Conservation (phyloP, 2,888 invertebrate species). For the Ectemnius continuus region DNA sequence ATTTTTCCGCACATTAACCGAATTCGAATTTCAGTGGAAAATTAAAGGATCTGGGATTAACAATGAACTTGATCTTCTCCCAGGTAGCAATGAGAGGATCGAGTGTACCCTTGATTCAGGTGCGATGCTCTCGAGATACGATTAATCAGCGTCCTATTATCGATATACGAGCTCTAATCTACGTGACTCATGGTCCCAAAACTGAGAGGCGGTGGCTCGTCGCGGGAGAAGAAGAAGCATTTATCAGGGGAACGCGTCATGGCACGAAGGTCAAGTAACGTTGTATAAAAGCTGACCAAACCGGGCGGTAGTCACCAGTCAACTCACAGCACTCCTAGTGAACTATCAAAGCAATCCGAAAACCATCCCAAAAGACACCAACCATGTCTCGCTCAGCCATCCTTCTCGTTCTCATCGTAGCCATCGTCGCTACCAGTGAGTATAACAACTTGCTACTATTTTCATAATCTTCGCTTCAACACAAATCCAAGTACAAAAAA, state of each 20-base stretch:
- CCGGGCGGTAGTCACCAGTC: slow-evolving; percentile 16
- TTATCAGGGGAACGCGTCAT: not conserved
- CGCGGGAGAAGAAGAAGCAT: slow-evolving; percentile 14
- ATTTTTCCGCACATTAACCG: no score
- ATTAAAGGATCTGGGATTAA: no score
- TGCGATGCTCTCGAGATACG: not conserved
- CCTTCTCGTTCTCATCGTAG: slow-evolving; percentile 38
- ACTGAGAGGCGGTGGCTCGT: not conserved
- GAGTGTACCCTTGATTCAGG: not conserved
- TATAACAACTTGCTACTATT: not conserved
- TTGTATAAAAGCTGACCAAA: slow-evolving; percentile 45
- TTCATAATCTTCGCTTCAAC: not conserved
- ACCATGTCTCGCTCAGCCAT: slow-evolving; percentile 38
- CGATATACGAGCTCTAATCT: slow-evolving; percentile 11
- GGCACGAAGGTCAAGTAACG: slow-evolving; percentile 24
- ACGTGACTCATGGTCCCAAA: slow-evolving; percentile 17
- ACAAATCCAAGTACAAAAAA: no score
- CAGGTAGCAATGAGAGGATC: not conserved
- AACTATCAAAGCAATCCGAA: not conserved
- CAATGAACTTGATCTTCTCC: no score
- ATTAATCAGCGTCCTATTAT: not conserved
- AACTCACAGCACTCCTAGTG: not conserved
- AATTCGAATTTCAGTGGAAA: no score
- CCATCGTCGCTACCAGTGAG: slow-evolving; percentile 40
- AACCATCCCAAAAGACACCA: slow-evolving; percentile 12